Conservation (phyloP, 2,888 invertebrate species). For the Pinctada fucata region DNA sequence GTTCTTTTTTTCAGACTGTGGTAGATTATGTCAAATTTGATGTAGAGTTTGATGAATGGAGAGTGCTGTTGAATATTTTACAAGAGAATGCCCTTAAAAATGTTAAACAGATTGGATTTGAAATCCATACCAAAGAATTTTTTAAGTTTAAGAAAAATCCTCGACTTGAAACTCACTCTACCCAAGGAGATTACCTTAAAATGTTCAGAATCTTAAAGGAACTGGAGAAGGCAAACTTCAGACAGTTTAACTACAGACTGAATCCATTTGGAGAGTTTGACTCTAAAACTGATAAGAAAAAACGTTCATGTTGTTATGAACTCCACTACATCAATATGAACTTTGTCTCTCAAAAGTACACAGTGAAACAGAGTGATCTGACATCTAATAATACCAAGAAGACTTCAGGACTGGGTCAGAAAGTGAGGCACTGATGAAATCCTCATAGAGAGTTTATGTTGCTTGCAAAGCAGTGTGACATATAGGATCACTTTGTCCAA, state of each 20-base stretch:
- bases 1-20: conserved; percentile 58
- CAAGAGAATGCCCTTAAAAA: conserved; percentile 55
- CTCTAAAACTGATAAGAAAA: conserved; percentile 45
- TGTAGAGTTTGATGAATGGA: conserved; percentile 76
- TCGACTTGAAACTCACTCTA: conserved; percentile 40
- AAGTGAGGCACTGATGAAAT: no score
- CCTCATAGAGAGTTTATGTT: no score
- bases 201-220: conserved; percentile 58
- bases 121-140: conserved; percentile 62
- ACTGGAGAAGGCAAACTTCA: conserved; percentile 59
- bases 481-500: no score
- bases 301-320: conserved; percentile 64
- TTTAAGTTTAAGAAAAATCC: conserved; percentile 39
- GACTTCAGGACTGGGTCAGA: no score
- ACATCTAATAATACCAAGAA: no score
- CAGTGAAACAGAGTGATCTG: neutral
- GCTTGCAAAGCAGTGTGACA: no score
- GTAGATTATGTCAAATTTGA: conserved; percentile 77
- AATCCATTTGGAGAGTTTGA: conserved; percentile 65
- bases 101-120: conserved; percentile 69
- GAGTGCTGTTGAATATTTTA: conserved; percentile 55
- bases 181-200: conserved; percentile 55
- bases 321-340: conserved; percentile 66
- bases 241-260: conserved; percentile 62
- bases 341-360: conserved; percentile 48